These are phyloP conservation scores for Sialia sialis DNA, from an alignment of 2,113 vertebrate species.

Conservation along the genomic window DNA sequence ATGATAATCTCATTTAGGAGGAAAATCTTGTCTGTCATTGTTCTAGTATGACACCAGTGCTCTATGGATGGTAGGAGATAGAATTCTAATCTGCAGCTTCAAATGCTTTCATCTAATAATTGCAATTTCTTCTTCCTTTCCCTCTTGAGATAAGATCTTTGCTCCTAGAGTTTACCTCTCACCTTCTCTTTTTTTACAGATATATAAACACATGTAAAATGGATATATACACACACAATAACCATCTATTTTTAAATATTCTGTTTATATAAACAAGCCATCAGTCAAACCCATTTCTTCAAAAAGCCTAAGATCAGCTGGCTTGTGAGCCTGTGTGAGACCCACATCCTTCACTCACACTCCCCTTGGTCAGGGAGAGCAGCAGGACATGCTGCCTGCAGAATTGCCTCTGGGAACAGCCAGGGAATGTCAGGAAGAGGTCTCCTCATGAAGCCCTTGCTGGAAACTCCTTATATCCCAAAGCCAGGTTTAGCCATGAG, in stretches of 20 bases:
- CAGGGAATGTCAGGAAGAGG: not conserved
- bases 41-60: not conserved
- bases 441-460: not conserved
- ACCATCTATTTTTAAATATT: rapidly evolving
- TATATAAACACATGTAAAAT: rapidly evolving
- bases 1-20: not conserved
- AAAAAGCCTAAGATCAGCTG: not conserved
- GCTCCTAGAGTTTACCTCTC: not conserved
- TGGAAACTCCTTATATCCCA: not conserved
- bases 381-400: rapidly evolving
- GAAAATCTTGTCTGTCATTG: not conserved
- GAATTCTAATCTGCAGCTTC: not conserved
- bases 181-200: no score
- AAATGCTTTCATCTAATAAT: not conserved
- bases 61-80: not conserved
- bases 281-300: not conserved
- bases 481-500: not conserved
- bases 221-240: rapidly evolving
- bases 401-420: not conserved
- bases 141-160: not conserved
- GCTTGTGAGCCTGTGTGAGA: not conserved
- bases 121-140: not conserved
- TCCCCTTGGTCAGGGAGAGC: not conserved
- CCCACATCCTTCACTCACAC: not conserved
- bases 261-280: not conserved